Base-by-base conservation (phyloP, 2,888 invertebrate species). In the Drosophila anomalata region DNA sequence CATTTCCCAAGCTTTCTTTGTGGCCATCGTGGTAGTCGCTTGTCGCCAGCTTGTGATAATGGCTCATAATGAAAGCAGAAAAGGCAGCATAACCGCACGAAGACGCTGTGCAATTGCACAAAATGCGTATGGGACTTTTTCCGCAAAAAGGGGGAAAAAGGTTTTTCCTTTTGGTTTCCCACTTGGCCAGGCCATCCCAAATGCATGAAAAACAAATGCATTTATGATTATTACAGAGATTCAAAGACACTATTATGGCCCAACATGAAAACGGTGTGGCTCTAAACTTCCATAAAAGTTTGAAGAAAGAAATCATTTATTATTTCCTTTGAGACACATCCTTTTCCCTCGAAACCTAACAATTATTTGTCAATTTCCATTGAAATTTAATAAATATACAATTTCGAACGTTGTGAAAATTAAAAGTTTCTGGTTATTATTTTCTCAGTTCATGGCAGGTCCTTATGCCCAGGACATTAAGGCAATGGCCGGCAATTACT, bases 31-130 rank as follows among this genome's bases (percentile, higher is more conserved):
- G 29, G 41, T 33, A 53, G 41, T 67, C 58, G 67, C 59, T 80
- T 87, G 87, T 80, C 87, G 81, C 81, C 82, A 83, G 87, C 82
- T 87, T 79, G 87, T 73, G 83, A 80, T 88, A 83, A 83, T 83
- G 89, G 89, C 72, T 84, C 87, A 88, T 88, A 80, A 83, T 83
- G 88, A 88, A 83, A 84, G 83, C 72, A 84, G 67, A 65, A 68
- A 75, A 29, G 42, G 29, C 42, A 59, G 44, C 44, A 20, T 22
- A 73, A 81, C 86, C 86, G 59, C 88, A 85, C 66, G 50, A 82
- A 82, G 80, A 82, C 68, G 66, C 56, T 71, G 39, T 14, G 52
- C 67, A 55, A 73, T 73, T 69, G 54, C 67, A 52, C 29, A 29
- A 68, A 68, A 68, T 68, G 63, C 63, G 63, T 68, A 26, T 17